Evolutionary conservation across 2,888 invertebrate genomes (phyloP).

Genomic region (Eurytoma adleriae): DNA sequence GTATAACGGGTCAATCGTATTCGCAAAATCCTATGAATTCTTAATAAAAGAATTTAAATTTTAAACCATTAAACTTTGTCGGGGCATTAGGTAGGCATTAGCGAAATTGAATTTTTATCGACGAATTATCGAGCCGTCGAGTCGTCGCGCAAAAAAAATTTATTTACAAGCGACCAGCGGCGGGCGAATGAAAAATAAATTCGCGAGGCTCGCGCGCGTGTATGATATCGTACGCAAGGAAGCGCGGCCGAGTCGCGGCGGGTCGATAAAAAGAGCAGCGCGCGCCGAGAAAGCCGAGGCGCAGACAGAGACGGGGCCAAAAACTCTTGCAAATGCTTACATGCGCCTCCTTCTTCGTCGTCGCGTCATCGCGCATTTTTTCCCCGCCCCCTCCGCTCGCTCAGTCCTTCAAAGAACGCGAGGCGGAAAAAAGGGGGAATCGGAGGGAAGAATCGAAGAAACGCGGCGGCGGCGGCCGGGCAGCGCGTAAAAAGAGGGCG

Average conservation of each 20-base stretch:
- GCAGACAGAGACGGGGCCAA: slow-evolving; percentile 12
- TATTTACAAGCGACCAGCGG: not conserved
- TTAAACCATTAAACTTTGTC: too few species aligned
- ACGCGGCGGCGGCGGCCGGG: slow-evolving; percentile 7
- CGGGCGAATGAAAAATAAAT: slow-evolving; percentile 20
- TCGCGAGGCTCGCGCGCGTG: not conserved
- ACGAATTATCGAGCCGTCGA: too few species aligned
- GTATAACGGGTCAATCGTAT: too few species aligned
- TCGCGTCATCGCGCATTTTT: slow-evolving; percentile 3
- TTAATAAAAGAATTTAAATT: too few species aligned
- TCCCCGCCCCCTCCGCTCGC: not conserved
- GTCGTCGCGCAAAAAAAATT: too few species aligned
- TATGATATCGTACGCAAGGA: too few species aligned
- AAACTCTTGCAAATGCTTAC: slow-evolving; percentile 25
- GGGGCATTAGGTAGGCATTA: too few species aligned
- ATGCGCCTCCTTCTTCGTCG: not conserved
- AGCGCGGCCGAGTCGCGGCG: too few species aligned
- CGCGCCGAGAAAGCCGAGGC: not conserved
- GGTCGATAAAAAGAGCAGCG: too few species aligned
- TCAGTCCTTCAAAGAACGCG: not conserved
- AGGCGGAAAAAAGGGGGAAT: slow-evolving; percentile 1
- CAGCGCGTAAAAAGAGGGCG: slow-evolving; percentile 36
- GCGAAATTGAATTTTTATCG: too few species aligned
- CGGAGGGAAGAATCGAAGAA: not conserved
- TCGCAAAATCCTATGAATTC: too few species aligned